Evolutionary conservation across 2,797 vertebrate genomes (phyloP).

Genomic region (Sebastiscus tertius): DNA sequence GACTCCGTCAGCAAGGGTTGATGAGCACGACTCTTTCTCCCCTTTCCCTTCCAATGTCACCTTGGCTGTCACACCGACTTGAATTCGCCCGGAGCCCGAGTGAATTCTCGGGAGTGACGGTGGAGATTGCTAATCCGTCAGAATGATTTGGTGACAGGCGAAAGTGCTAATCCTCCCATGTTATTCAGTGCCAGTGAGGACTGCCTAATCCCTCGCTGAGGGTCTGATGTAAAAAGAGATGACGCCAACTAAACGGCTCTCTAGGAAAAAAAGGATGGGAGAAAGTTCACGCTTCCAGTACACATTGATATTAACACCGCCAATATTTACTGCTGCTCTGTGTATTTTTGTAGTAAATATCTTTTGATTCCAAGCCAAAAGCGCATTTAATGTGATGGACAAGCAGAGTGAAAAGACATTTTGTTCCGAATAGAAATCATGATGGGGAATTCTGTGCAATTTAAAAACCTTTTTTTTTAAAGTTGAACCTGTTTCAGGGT

Average conservation of each 20-base stretch:
- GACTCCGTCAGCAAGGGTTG: neutral
- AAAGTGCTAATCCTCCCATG: slow-evolving; percentile 74
- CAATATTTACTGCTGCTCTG: slow-evolving; percentile 42
- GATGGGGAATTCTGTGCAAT: neutral
- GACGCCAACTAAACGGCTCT: slow-evolving; percentile 55
- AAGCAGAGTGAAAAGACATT: neutral
- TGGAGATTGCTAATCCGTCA: slow-evolving; percentile 70
- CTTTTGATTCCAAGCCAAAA: slow-evolving; percentile 1
- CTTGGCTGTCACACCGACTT: slow-evolving; percentile 44
- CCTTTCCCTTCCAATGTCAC: slow-evolving; percentile 62
- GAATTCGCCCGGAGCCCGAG: slow-evolving; percentile 33
- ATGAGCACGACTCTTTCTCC: slow-evolving; percentile 22
- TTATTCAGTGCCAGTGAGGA: slow-evolving; percentile 68
- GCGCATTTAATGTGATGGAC: neutral
- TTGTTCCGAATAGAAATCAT: slow-evolving; percentile 6
- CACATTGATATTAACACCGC: slow-evolving; percentile 26
- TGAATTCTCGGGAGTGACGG: slow-evolving; percentile 57
- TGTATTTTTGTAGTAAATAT: slow-evolving; percentile 10
- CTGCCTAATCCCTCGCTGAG: slow-evolving; percentile 58
- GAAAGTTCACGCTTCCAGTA: slow-evolving; percentile 2
- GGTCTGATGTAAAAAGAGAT: slow-evolving; percentile 54
- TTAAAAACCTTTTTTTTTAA: neutral
- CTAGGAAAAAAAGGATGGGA: slow-evolving; percentile 56
- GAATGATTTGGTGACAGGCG: slow-evolving; percentile 74
- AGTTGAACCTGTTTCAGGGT: neutral